A percentile compares a stretch with the other conserved stretches of the same genome.
phyloP scores from a whole-genome alignment of 2,797 vertebrate genomes.

The Sebastes oblongus region DNA sequence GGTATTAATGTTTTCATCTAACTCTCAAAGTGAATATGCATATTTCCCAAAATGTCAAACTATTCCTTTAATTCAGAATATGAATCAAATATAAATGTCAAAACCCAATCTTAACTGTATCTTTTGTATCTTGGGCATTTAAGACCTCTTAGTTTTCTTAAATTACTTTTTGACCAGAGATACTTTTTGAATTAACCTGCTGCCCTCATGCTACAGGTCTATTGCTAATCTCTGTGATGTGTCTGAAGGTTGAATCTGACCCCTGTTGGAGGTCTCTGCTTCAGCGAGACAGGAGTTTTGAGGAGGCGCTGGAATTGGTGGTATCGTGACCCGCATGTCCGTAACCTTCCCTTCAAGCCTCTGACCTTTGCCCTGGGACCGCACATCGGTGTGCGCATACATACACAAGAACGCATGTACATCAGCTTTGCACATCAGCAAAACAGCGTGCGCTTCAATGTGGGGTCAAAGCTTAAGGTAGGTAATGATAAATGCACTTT shows the following conservation, averaged over 20 bases:
- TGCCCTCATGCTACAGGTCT: background rate
- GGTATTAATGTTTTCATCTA: background rate
- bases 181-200: slow-evolving; percentile 8
- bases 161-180: background rate
- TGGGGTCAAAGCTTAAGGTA: slow-evolving; percentile 62
- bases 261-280: slow-evolving; percentile 39
- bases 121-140: background rate
- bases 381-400: slow-evolving; percentile 39
- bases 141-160: background rate
- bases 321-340: slow-evolving; percentile 33
- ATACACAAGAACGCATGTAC: slow-evolving; percentile 35
- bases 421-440: slow-evolving; percentile 43
- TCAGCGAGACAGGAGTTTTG: slow-evolving; percentile 26
- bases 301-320: slow-evolving; percentile 62
- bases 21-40: background rate
- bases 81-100: background rate
- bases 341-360: slow-evolving; percentile 32
- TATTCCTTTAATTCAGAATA: background rate
- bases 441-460: slow-evolving; percentile 33
- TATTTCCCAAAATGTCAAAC: background rate
- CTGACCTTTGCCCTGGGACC: slow-evolving; percentile 40
- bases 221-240: slow-evolving; percentile 4
- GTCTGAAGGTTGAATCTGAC: slow-evolving; percentile 52
- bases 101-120: background rate
- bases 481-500: background rate